Base-by-base conservation (phyloP, 2,888 invertebrate genomes). In the Busseola fusca region DNA sequence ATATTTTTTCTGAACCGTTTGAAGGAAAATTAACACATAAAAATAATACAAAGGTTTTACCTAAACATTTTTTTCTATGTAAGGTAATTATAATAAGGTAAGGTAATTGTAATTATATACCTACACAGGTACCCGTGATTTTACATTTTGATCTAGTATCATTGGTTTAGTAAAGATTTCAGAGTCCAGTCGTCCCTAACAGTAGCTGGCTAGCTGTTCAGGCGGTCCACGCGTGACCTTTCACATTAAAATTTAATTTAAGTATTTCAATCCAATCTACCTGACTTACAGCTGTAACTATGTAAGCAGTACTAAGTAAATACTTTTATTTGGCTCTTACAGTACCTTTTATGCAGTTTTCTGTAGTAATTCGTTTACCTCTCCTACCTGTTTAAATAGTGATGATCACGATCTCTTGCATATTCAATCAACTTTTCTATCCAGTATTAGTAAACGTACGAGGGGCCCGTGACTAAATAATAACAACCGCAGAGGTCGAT, bases 221-320 rank as follows among this genome's bases (percentile, higher is more conserved):
- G 48, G 21, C 56, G 25, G n/a, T 72, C 69, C 72, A 73, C 69
- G 70, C 66, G 37, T 62, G 72, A 84, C 77, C 84, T 83, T 82
- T 81, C 16, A 60, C 37, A 30, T 66, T 66, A 58, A 68, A 76
- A 76, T 60, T 69, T 40, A 75, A 81, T 69, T 63, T 27, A 62
- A 64, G 65, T 71, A 64, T 80, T 81, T 68, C 65, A 74, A 75
- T 75, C 57, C 75, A 68, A 72, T 75, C 59, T 57, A 60, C 30
- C 52, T 45, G 62, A 12, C 25, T 54, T 65, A 34, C 37, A 45
- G n/a, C 12, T n/a, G 30, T 69, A 60, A 12, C 10, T 48, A 21
- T 48, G 5, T 25, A 37, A 0, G 5, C 7, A 34, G 34, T 34
- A 34, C 34, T 37, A 45, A 40, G 45, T 37, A 16, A 16, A 1